These are phyloP conservation scores for Cepphus grylle DNA, from an alignment of 2,113 vertebrate species.

Conservation along the genomic window DNA sequence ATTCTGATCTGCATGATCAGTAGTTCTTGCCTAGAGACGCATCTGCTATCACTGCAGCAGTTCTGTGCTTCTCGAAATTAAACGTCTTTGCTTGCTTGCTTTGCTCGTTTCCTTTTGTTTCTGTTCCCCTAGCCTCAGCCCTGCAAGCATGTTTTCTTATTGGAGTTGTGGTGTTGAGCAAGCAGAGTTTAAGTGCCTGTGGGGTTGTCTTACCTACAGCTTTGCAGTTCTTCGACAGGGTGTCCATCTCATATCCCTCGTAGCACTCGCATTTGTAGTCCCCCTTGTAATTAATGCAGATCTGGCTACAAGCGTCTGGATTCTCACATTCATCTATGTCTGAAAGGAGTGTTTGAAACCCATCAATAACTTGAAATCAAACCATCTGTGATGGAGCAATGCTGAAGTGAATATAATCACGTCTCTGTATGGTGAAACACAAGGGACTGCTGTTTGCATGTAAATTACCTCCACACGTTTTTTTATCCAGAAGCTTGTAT, in stretches of 20 bases:
- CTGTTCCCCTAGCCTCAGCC: background rate
- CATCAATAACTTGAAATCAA: constrained; percentile 63
- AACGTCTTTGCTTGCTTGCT: background rate
- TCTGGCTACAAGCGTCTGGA: constrained; percentile 94
- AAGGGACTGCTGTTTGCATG: constrained; percentile 52
- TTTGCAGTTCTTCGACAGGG: constrained; percentile 93
- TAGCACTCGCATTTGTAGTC: constrained; percentile 98
- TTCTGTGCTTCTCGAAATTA: background rate
- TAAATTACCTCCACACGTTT: constrained; percentile 93
- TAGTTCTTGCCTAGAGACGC: constrained; percentile 53
- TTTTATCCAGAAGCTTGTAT: constrained; percentile 93
- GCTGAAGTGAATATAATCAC: constrained; percentile 53
- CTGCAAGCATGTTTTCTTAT: background rate
- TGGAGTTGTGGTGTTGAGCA: background rate
- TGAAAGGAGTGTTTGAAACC: constrained; percentile 72
- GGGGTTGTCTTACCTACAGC: constrained; percentile 86
- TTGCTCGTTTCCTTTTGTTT: constrained; percentile 37
- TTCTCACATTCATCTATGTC: constrained; percentile 98
- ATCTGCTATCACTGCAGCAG: constrained; percentile 49
- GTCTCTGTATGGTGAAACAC: constrained; percentile 38
- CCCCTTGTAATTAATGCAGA: constrained; percentile 98
- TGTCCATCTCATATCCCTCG: constrained; percentile 96
- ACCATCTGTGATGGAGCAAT: constrained; percentile 55
- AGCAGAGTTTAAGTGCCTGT: constrained; percentile 1
- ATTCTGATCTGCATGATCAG: constrained; percentile 52